Evolutionary conservation across 2,888 invertebrate genomes (phyloP).

Genomic region (Lypha dubia): DNA sequence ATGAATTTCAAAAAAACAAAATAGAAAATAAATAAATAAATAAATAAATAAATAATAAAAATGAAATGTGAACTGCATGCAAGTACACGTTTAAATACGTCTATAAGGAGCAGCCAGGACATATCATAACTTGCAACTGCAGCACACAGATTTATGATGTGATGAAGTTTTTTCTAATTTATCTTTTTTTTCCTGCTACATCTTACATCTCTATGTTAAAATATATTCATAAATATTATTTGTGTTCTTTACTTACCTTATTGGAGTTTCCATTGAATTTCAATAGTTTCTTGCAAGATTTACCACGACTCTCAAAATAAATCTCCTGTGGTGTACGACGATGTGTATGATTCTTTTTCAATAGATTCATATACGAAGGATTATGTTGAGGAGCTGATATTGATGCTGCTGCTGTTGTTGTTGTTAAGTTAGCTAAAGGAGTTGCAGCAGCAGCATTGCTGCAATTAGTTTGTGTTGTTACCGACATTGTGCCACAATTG

Average conservation of each 20-base stretch:
- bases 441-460: slow-evolving; percentile 32
- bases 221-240: neutral
- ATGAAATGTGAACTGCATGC: neutral
- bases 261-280: slow-evolving; percentile 92
- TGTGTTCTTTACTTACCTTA: slow-evolving; percentile 85
- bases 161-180: slow-evolving; percentile 1
- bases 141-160: slow-evolving; percentile 6
- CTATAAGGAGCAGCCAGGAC: neutral
- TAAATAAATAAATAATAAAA: neutral
- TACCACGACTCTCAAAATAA: slow-evolving; percentile 91
- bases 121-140: neutral
- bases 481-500: slow-evolving; percentile 53
- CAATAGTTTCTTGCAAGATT: slow-evolving; percentile 91
- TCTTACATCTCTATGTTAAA: neutral
- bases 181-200: neutral
- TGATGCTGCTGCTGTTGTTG: slow-evolving; percentile 57
- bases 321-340: slow-evolving; percentile 85
- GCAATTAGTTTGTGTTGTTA: slow-evolving; percentile 49
- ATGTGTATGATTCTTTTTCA: slow-evolving; percentile 74
- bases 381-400: slow-evolving; percentile 56
- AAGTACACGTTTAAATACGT: neutral
- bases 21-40: no score
- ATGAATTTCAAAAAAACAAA: slow-evolving; percentile 1
- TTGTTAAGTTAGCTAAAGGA: slow-evolving; percentile 1
- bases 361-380: slow-evolving; percentile 61